These are phyloP conservation scores for Pelodiscus sinensis DNA, from an alignment of 2,113 vertebrate genomes.

Conservation along the genomic window DNA sequence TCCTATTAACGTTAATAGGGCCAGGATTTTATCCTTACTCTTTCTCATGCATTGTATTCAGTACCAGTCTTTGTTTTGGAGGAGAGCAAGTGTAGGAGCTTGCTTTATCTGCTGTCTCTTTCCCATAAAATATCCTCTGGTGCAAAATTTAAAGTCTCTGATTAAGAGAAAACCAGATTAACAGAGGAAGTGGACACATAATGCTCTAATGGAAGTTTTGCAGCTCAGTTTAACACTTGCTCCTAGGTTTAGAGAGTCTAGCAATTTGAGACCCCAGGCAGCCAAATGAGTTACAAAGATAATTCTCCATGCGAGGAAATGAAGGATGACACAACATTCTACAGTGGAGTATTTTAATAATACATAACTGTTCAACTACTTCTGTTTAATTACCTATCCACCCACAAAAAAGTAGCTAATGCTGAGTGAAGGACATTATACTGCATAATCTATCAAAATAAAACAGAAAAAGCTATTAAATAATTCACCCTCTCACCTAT, in stretches of 20 bases:
- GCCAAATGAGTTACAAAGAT: background rate
- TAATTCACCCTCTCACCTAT: background rate
- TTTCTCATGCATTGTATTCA: background rate
- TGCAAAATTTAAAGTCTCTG: slow-evolving; percentile 25
- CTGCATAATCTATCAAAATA: background rate
- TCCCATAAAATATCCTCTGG: slow-evolving; percentile 22
- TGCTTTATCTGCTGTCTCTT: background rate
- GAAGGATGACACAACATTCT: slow-evolving; percentile 29
- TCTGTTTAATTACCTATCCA: slow-evolving; percentile 17
- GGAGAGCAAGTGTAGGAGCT: background rate
- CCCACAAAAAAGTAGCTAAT: background rate
- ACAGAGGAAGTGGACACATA: slow-evolving; percentile 38
- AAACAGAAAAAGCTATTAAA: slow-evolving; percentile 39
- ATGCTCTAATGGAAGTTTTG: slow-evolving; percentile 57
- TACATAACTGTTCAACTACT: background rate
- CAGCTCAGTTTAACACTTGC: slow-evolving; percentile 62
- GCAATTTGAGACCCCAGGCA: slow-evolving; percentile 18
- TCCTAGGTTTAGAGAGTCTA: slow-evolving; percentile 37
- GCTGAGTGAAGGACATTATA: background rate
- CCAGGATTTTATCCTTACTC: background rate
- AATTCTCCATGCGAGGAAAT: slow-evolving; percentile 42
- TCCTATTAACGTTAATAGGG: background rate
- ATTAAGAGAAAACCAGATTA: slow-evolving; percentile 48
- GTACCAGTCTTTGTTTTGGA: background rate
- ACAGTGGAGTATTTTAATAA: slow-evolving; percentile 7